A percentile compares a stretch with the other conserved stretches of the same genome.
Evolutionary conservation across 2,113 vertebrate species (phyloP).

Genomic region (Sula dactylatra): DNA sequence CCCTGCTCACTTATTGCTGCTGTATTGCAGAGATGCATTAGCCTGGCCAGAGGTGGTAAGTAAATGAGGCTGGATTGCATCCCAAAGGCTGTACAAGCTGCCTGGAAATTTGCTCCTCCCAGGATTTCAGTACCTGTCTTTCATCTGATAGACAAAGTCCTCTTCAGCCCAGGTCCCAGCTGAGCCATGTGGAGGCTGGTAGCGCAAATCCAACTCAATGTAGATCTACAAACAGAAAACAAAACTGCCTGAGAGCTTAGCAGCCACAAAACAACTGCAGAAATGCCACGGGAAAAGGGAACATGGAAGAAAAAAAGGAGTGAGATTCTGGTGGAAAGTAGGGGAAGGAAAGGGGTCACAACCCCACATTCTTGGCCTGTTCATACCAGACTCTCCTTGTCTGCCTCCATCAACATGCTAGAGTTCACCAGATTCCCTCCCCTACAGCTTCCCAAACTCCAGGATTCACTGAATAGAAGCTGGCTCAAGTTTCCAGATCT

Average conservation of each 20-base stretch:
- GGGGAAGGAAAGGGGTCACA: not conserved
- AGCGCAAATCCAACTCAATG: constrained; percentile 88
- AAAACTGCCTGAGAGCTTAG: not conserved
- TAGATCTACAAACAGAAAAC: constrained; percentile 76
- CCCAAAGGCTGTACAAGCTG: not conserved
- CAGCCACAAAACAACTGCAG: not conserved
- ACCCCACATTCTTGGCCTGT: not conserved
- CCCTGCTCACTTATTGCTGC: not conserved
- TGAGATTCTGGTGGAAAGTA: not conserved
- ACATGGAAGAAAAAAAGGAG: not conserved
- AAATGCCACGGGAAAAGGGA: not conserved
- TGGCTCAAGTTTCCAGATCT: not conserved
- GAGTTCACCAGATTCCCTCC: not conserved
- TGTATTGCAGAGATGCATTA: not conserved
- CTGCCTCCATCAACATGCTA: not conserved
- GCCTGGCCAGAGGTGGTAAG: not conserved
- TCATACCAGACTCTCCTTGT: not conserved
- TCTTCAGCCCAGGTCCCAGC: constrained; percentile 82
- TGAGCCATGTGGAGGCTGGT: constrained; percentile 84
- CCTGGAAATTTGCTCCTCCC: not conserved
- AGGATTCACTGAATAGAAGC: not conserved
- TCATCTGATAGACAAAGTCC: constrained; percentile 77
- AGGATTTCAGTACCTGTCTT: constrained; percentile 67
- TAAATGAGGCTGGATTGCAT: not conserved
- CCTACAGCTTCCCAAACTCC: not conserved